Evolutionary conservation across 2,113 vertebrate species (phyloP).

Genomic region (Sminthopsis crassicaudata): DNA sequence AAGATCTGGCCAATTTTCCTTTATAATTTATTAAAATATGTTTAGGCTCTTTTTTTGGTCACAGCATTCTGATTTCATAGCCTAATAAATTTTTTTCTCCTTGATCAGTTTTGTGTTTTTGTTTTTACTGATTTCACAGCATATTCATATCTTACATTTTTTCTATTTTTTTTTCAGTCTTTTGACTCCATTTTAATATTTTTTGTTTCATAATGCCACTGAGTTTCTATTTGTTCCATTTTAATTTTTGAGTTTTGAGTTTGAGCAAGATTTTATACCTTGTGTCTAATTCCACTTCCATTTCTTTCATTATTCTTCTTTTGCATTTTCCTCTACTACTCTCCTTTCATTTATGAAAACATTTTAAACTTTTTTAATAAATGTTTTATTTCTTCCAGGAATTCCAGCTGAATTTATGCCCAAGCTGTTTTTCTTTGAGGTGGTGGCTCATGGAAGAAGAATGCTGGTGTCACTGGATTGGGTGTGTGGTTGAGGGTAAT

Average conservation of each 20-base stretch:
- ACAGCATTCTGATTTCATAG: background rate
- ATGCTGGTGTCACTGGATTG: background rate
- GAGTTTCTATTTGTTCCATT: background rate
- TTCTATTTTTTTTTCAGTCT: background rate
- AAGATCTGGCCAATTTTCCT: background rate
- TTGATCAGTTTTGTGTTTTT: background rate
- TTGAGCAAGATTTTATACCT: background rate
- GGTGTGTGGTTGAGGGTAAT: background rate
- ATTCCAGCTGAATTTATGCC: background rate
- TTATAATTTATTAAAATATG: background rate
- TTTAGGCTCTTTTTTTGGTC: background rate
- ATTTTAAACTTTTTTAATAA: background rate
- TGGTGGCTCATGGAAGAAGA: background rate
- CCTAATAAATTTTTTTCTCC: background rate
- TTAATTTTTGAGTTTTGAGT: background rate
- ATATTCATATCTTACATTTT: background rate
- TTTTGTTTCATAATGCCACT: background rate
- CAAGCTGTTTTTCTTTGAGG: background rate
- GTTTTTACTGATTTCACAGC: background rate
- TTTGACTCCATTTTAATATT: background rate
- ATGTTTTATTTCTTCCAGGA: background rate
- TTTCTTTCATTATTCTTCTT: background rate
- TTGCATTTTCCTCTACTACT: background rate
- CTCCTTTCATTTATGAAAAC: background rate
- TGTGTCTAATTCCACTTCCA: background rate